A percentile compares a stretch with the other conserved stretches of the same genome.
phyloP scores from a whole-genome alignment of 2,113 vertebrate genomes.

The Larimichthys crocea region DNA sequence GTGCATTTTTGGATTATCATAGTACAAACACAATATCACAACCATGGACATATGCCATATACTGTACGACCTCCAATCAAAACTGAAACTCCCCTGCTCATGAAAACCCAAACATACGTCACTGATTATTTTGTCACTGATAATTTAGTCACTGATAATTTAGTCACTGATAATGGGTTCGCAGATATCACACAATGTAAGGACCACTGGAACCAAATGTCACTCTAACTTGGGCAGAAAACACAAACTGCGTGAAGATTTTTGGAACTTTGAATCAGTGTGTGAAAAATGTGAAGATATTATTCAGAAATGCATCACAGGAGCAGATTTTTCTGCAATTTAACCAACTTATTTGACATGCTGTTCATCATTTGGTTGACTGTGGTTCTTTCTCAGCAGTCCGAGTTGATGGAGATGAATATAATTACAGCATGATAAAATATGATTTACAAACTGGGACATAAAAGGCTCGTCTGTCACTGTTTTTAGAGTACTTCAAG shows the following conservation, averaged over 20 bases:
- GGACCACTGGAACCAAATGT: neutral
- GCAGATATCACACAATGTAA: neutral
- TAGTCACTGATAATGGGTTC: neutral
- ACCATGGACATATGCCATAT: neutral
- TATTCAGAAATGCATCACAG: neutral
- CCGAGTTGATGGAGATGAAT: neutral
- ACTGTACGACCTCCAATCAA: neutral
- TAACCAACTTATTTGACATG: neutral
- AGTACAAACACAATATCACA: neutral
- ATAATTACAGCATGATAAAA: neutral
- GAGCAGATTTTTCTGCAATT: neutral
- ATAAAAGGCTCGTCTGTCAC: neutral
- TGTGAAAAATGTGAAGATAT: neutral
- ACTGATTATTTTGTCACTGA: slow-evolving; percentile 7
- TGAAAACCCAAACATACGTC: neutral
- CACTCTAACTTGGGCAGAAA: neutral
- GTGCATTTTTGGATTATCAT: neutral
- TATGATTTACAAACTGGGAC: neutral
- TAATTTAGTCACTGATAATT: slow-evolving; percentile 15
- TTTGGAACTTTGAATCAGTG: neutral
- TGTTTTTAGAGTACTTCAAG: neutral
- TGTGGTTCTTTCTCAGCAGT: neutral
- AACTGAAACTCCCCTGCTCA: neutral
- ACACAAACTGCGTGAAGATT: neutral
- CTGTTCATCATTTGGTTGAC: neutral